Evolutionary conservation across 35 echinoderm and acorn worm genomes (phyloP), one percentile per base, ranked within the genome.

Genomic region (Lytechinus variegatus): DNA sequence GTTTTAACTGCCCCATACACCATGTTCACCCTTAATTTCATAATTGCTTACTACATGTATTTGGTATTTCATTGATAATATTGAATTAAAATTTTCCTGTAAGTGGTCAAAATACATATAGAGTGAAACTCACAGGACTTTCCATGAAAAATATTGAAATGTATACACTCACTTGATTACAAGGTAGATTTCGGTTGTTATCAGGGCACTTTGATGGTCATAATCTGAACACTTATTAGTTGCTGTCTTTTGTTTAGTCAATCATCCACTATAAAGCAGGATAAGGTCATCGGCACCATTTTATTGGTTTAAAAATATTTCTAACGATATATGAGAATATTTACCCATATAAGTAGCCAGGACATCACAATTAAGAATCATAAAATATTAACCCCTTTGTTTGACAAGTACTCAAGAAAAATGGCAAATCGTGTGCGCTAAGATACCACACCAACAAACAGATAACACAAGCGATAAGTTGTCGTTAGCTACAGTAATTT

Each of bases 321-420:
- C 21, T 79, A 0, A 79, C n/a, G 19, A 79, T 0, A 71, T 71
- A 71, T 3, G 14, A 19, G 1, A 79, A 79, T 79, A 7, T 79
- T 8, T 6, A 8, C 66, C 8, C 19, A 24, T 79, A 24, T 79
- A 79, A 44, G 33, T 44, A 2, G n/a, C 66, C 66, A 79, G 1
- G 66, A n/a, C 14, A 79, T 24, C 21, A 8, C 8, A 79, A 79
- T 79, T 24, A 79, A 79, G 19, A n/a, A 79, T 79, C 66, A 79
- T 79, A 79, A 79, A 79, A 79, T 79, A 79, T 79, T 79, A 79
- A 79, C 66, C 66, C 19, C 66, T 24, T 79, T 79, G 66, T 79
- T 79, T 79, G 66, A 79, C 66, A 79, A 79, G 66, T 79, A 24
- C 66, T 79, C 21, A 24, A 79, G 66, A n/a, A 79, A 79, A 79